Percentiles rank a stretch among this genome's conserved stretches.
Evolutionary conservation across 2,888 invertebrate species (phyloP).

Genomic region (Heliconius hortense): DNA sequence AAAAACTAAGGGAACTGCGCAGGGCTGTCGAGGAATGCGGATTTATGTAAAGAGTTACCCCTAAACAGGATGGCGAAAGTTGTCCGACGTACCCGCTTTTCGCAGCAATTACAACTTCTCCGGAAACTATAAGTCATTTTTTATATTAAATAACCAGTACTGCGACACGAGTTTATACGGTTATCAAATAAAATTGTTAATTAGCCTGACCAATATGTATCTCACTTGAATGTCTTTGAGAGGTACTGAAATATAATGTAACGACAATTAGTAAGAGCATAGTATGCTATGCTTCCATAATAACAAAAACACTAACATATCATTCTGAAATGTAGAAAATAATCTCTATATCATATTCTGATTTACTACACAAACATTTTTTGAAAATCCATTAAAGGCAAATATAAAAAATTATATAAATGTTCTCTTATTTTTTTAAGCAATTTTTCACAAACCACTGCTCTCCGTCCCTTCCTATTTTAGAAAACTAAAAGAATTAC

Average conservation of each 20-base stretch:
- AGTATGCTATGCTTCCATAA: too few relatives aligned
- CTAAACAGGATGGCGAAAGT: slow-evolving; percentile 37
- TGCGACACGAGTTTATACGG: background rate
- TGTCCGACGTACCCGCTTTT: slow-evolving; percentile 38
- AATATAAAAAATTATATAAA: background rate
- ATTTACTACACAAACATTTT: background rate
- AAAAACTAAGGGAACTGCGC: slow-evolving; percentile 40
- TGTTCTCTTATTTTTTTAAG: background rate
- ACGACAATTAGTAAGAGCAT: too few relatives aligned
- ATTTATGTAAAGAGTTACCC: slow-evolving; percentile 54
- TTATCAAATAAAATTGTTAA: background rate
- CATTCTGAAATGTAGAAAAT: too few relatives aligned
- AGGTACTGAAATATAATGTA: too few relatives aligned
- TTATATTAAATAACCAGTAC: slow-evolving; percentile 22
- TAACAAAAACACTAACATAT: too few relatives aligned
- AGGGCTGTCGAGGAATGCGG: slow-evolving; percentile 45
- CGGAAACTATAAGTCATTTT: slow-evolving; percentile 33
- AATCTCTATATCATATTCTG: too few relatives aligned
- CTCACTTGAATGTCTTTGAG: too few relatives aligned
- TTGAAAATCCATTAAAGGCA: background rate
- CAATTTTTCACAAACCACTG: background rate
- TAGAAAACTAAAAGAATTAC: background rate
- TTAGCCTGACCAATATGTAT: too few relatives aligned
- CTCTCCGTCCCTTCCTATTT: too few relatives aligned
- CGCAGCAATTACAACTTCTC: slow-evolving; percentile 47